Evolutionary conservation across 2,888 invertebrate species (phyloP), one percentile per base, ranked within the genome.

Genomic region (Amaurobius ferox): DNA sequence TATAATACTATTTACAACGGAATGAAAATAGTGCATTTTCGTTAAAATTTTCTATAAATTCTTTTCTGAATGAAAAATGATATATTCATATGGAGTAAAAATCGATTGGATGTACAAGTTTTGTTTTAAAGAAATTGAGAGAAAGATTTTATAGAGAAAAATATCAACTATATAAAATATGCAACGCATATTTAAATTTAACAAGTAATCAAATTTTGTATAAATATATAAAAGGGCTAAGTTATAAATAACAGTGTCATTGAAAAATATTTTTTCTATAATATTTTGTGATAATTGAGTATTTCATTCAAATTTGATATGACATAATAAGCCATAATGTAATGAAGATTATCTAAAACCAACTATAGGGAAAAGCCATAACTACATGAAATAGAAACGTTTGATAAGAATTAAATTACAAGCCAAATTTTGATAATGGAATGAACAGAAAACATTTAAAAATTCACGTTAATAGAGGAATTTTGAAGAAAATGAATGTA

Each of bases 31-130:
- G 55, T 23, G 55, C 23, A 55, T 23, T 55, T 55, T 23, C 23
- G 19, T 55, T 23, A 23, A 55, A 55, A 55, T 23, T 55, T 55
- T 55, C 55, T 55, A 55, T 55, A 55, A 55, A 55, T 55, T 23
- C 11, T 55, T 23, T 55, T 55, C 11, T 55, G 23, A 55, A 55
- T 55, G 5, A 55, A 23, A 55, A 23, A 55, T 55, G 19, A 55
- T 23, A 55, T 55, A 16, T 55, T 55, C 3, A n/a, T n/a, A n/a
- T n/a, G n/a, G n/a, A 3, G 23, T 19, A 55, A 6, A 55, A 55
- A 55, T 55, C 16, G 3, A 23, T 55, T 23, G 2, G 23, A 11
- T 55, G 23, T 55, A 5, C 55, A 55, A 55, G 23, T 55, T 23
- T 2, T 55, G 7, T n/a, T n/a, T n/a, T 55, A 23, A 23, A 3